A percentile compares a stretch with the other conserved stretches of the same genome.
These are phyloP conservation scores for Bergia puertoricense DNA, from an alignment of 92 coral and sea anemone genomes.

Conservation along the genomic window DNA sequence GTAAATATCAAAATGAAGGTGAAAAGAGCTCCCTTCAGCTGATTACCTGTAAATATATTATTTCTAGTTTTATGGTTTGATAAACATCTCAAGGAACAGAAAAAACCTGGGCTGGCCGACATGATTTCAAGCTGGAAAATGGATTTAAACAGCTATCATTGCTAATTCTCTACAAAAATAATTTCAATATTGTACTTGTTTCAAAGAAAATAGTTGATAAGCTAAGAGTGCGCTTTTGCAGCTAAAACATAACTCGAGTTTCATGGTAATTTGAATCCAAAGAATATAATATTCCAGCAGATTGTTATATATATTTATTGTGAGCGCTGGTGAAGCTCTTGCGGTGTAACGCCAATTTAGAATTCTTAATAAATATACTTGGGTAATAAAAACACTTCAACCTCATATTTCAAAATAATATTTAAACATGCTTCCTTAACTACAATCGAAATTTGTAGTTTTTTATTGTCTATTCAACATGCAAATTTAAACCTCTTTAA, in stretches of 20 bases:
- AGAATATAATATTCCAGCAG: not conserved
- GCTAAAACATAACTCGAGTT: not conserved
- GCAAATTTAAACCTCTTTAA: not conserved
- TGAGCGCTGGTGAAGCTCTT: slow-evolving; percentile 2
- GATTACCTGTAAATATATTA: not conserved
- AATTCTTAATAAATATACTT: not conserved
- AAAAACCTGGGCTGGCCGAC: not conserved
- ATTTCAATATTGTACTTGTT: not conserved
- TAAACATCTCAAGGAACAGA: slow-evolving; percentile 5
- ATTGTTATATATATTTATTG: slow-evolving; percentile 30
- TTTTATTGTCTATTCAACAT: not conserved
- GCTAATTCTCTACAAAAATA: not conserved
- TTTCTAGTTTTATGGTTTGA: slow-evolving; percentile 5
- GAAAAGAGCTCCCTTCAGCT: not conserved
- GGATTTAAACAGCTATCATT: slow-evolving; percentile 4
- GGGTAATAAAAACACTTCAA: not conserved
- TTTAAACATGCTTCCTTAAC: not conserved
- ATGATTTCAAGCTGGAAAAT: slow-evolving; percentile 1
- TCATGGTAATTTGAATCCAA: not conserved
- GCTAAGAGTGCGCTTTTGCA: not conserved
- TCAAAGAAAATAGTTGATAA: not conserved
- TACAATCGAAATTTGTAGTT: not conserved
- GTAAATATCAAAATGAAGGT: not conserved
- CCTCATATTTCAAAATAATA: not conserved
- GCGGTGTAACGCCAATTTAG: slow-evolving; percentile 2